These are phyloP conservation scores for Scaptodrosophila latifasciaeformis DNA, from an alignment of 2,888 invertebrate genomes.

Conservation along the genomic window DNA sequence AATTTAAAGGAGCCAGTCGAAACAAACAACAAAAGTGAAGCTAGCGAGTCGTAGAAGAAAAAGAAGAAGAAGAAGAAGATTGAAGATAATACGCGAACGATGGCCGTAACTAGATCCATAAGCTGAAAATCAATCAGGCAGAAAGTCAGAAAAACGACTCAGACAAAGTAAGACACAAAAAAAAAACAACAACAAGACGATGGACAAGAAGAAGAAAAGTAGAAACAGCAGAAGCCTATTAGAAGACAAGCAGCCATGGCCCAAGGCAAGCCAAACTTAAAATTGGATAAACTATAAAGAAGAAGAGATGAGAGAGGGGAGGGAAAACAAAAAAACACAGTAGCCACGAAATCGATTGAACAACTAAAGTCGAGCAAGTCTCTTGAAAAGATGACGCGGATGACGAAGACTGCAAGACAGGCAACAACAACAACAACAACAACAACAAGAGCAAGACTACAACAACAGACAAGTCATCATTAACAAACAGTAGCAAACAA, in stretches of 20 bases:
- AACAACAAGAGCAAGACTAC: slow-evolving; percentile 40
- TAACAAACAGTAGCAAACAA: slow-evolving; percentile 57
- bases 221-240: slow-evolving; percentile 40
- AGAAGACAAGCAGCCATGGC: slow-evolving; percentile 40
- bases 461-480: slow-evolving; percentile 47
- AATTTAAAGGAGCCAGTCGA: slow-evolving; percentile 62
- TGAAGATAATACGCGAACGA: slow-evolving; percentile 29
- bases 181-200: slow-evolving; percentile 6
- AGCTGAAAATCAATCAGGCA: slow-evolving; percentile 62
- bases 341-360: slow-evolving; percentile 65
- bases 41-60: slow-evolving; percentile 6
- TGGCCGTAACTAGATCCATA: slow-evolving; percentile 55
- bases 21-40: slow-evolving; percentile 13
- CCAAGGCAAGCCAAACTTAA: slow-evolving; percentile 34
- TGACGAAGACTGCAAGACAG: slow-evolving; percentile 26
- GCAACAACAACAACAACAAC: slow-evolving; percentile 33
- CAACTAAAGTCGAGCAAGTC: slow-evolving; percentile 49
- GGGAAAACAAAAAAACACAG: slow-evolving; percentile 33
- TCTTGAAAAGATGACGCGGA: slow-evolving; percentile 30
- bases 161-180: slow-evolving; percentile 9
- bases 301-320: background rate
- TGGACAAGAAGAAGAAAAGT: slow-evolving; percentile 2
- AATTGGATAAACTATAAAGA: slow-evolving; percentile 51
- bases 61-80: slow-evolving; percentile 5
- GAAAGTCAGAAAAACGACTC: slow-evolving; percentile 36